Conservation (phyloP, 1,140 invertebrate genomes). For the Diorhabda elongata region DNA sequence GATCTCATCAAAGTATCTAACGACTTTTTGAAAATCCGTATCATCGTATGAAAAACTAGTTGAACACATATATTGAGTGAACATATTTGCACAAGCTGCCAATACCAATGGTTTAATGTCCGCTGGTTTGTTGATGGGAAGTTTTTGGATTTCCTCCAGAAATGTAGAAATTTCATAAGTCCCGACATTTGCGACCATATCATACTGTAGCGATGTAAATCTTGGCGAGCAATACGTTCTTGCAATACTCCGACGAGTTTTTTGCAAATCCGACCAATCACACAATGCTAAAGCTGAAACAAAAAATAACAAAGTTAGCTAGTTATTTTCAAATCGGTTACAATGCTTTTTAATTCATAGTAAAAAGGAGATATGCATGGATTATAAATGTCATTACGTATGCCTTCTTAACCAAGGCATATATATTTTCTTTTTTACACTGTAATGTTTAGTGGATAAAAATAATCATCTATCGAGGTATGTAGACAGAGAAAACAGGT, state of each 20-base stretch:
- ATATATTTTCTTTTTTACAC: too few species aligned
- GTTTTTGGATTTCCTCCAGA: conserved; percentile 52
- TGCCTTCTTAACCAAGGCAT: too few species aligned
- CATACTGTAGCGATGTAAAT: conserved; percentile 64
- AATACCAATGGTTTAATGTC: conserved; percentile 63
- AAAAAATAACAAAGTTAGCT: conserved; percentile 34
- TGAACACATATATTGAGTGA: conserved; percentile 79
- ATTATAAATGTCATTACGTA: too few species aligned
- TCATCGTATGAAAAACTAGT: conserved; percentile 66
- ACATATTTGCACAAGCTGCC: conserved; percentile 75
- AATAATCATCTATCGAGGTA: too few species aligned
- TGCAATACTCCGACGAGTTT: conserved; percentile 70
- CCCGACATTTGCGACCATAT: conserved; percentile 62
- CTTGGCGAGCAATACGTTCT: conserved; percentile 72
- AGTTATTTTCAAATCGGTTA: background rate
- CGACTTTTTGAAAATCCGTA: conserved; percentile 58
- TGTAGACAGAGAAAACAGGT: too few species aligned
- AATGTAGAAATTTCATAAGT: conserved; percentile 57
- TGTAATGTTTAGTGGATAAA: too few species aligned
- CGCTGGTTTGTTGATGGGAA: conserved; percentile 45
- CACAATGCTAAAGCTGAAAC: conserved; percentile 77
- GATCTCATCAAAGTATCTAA: conserved; percentile 75
- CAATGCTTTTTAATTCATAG: background rate
- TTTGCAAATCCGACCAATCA: conserved; percentile 80
- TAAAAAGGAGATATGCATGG: background rate